Evolutionary conservation across 2,113 vertebrate species (phyloP).

Genomic region (Sigmodon hispidus): DNA sequence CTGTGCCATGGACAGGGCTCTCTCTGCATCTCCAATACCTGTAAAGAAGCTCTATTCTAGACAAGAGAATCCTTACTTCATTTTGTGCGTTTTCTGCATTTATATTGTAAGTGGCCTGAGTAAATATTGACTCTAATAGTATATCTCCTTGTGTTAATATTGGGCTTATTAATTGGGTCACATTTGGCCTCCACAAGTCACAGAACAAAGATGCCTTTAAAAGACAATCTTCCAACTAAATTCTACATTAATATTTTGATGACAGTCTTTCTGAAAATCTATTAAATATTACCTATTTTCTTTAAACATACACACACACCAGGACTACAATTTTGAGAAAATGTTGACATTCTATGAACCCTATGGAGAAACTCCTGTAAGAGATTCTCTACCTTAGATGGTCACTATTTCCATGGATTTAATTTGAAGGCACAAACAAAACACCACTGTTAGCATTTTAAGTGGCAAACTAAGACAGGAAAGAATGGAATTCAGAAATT

Average conservation of each 20-base stretch:
- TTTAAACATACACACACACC: background rate
- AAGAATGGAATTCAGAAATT: background rate
- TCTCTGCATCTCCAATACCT: too few relatives aligned
- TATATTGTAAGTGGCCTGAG: too few relatives aligned
- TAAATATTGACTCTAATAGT: too few relatives aligned
- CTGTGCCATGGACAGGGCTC: too few relatives aligned
- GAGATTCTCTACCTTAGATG: background rate
- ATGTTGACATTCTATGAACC: background rate
- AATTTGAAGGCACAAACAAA: background rate
- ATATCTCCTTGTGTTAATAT: too few relatives aligned
- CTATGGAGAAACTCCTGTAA: background rate
- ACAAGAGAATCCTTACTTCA: too few relatives aligned
- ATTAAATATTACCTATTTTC: background rate
- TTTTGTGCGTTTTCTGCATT: too few relatives aligned
- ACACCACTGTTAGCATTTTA: background rate
- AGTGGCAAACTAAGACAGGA: background rate
- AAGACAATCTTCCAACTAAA: background rate
- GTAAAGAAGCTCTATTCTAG: too few relatives aligned
- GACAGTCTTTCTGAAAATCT: background rate
- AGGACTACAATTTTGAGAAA: background rate
- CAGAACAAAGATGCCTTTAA: conserved; percentile 30
- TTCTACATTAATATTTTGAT: background rate
- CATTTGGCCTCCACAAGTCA: too few relatives aligned
- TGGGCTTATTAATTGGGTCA: too few relatives aligned
- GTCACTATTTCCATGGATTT: background rate